Conservation (phyloP, 2,888 invertebrate species). For the Cyclophora punctaria region DNA sequence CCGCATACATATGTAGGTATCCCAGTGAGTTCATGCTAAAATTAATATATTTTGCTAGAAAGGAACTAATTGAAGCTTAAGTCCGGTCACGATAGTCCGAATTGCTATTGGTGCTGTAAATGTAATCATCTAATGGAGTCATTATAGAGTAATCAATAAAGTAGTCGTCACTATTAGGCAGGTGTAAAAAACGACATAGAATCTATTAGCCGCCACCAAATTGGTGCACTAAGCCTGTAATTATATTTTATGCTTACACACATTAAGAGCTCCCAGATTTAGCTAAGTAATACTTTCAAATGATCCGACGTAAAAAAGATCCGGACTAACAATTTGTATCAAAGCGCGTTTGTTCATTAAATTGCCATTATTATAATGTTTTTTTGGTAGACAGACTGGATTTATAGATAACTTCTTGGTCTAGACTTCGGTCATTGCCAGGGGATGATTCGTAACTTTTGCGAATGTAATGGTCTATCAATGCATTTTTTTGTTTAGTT, state of each 20-base stretch:
- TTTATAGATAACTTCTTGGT: slow-evolving; percentile 36
- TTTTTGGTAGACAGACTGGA: slow-evolving; percentile 37
- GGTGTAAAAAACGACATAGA: slow-evolving; percentile 41
- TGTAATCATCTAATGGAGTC: slow-evolving; percentile 13
- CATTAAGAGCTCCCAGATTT: slow-evolving; percentile 41
- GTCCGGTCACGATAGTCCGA: slow-evolving; percentile 15
- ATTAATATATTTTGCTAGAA: slow-evolving; percentile 18
- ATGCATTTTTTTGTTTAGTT: slow-evolving; percentile 55
- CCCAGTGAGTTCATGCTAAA: slow-evolving; percentile 44
- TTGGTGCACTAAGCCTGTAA: slow-evolving; percentile 42
- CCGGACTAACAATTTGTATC: slow-evolving; percentile 29
- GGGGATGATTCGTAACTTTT: slow-evolving; percentile 70
- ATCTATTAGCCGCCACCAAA: slow-evolving; percentile 45
- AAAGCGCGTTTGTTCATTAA: slow-evolving; percentile 49
- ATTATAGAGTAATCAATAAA: slow-evolving; percentile 19
- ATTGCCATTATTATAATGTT: slow-evolving; percentile 48
- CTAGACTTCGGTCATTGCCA: slow-evolving; percentile 66
- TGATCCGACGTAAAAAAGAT: slow-evolving; percentile 45
- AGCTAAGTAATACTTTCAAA: slow-evolving; percentile 49
- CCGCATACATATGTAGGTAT: slow-evolving; percentile 35
- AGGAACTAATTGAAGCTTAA: slow-evolving; percentile 12
- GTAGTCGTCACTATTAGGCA: slow-evolving; percentile 23
- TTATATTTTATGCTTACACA: slow-evolving; percentile 39
- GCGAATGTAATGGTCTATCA: slow-evolving; percentile 35
- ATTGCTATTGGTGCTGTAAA: slow-evolving; percentile 11